Percentiles rank a stretch among this genome's conserved stretches.
Conservation (phyloP, 1,140 invertebrate genomes). For the Cyclina sinensis region DNA sequence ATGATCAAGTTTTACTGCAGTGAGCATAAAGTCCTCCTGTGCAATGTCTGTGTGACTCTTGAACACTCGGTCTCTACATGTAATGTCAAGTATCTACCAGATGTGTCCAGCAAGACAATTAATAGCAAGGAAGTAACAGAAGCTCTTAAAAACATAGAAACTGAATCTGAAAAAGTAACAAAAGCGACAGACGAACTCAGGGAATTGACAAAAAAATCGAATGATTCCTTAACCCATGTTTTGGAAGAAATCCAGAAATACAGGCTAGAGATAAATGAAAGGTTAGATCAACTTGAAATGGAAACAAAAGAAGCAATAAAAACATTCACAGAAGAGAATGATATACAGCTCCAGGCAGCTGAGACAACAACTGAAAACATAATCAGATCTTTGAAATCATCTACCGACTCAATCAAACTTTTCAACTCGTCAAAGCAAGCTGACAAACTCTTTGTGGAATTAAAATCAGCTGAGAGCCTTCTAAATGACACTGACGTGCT, state of each 20-base stretch:
- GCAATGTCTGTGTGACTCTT: neutral
- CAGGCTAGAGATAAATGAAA: neutral
- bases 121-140: neutral
- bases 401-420: too few relatives aligned
- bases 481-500: too few relatives aligned
- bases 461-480: too few relatives aligned
- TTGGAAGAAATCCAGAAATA: neutral
- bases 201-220: neutral
- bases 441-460: too few relatives aligned
- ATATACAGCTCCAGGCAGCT: neutral
- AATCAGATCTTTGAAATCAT: too few relatives aligned
- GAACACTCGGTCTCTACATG: neutral
- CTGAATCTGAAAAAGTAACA: neutral
- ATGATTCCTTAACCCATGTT: neutral
- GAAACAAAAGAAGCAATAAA: neutral
- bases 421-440: too few relatives aligned
- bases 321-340: neutral
- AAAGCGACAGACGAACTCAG: neutral
- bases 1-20: constrained; percentile 3
- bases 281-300: neutral
- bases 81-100: constrained; percentile 5
- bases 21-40: neutral
- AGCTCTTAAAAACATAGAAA: neutral
- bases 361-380: neutral
- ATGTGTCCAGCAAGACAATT: neutral